These are phyloP conservation scores for Thunnus maccoyii DNA, from an alignment of 2,113 vertebrate genomes.

Conservation along the genomic window DNA sequence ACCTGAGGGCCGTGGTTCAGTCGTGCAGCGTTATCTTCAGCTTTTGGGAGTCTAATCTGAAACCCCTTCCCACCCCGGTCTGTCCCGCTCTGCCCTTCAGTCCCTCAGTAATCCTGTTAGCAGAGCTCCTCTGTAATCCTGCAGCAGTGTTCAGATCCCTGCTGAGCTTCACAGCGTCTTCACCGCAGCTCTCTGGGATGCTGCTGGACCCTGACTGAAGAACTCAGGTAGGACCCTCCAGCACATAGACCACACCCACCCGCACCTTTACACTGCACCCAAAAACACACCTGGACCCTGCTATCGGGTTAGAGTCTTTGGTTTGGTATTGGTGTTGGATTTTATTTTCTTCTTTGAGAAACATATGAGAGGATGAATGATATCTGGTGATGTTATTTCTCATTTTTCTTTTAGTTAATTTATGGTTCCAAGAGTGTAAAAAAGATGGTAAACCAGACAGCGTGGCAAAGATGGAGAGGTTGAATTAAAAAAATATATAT, in stretches of 20 bases:
- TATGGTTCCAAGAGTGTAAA: too few species aligned
- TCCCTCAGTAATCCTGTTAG: constrained; percentile 81
- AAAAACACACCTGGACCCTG: neutral
- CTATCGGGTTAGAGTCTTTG: neutral
- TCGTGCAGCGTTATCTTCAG: neutral
- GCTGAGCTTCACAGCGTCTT: constrained; percentile 40
- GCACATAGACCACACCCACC: constrained; percentile 8
- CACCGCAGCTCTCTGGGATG: constrained; percentile 64
- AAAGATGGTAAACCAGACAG: too few species aligned
- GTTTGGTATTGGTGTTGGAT: too few species aligned
- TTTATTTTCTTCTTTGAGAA: too few species aligned
- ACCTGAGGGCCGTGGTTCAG: neutral
- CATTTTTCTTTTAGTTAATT: too few species aligned
- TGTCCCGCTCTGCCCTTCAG: constrained; percentile 49
- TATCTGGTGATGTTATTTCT: too few species aligned
- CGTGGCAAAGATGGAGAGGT: too few species aligned
- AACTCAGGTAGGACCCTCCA: constrained; percentile 75
- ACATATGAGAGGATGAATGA: too few species aligned
- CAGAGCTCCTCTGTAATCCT: constrained; percentile 78
- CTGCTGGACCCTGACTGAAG: constrained; percentile 70
- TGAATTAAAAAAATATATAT: too few species aligned
- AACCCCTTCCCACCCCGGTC: constrained; percentile 8
- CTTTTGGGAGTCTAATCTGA: constrained; percentile 47
- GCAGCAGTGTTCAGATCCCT: constrained; percentile 40
- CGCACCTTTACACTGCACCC: neutral